phyloP scores from a whole-genome alignment of 2,797 vertebrate species.

The Pristis pectinata region DNA sequence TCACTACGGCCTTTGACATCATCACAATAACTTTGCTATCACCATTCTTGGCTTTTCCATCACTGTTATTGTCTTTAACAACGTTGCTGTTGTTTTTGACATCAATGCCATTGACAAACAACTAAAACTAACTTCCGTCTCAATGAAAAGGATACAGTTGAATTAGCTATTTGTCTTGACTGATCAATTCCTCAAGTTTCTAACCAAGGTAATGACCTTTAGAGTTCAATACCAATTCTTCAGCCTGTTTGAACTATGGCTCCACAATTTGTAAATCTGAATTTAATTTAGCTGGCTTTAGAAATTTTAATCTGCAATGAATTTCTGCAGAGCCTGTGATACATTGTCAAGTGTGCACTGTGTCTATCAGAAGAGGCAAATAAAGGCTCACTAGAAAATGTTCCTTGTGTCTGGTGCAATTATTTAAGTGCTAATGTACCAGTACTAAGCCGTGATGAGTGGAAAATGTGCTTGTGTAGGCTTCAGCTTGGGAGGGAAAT shows the following conservation, averaged over 20 bases:
- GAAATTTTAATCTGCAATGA: slow-evolving; percentile 20
- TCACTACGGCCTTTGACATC: background rate
- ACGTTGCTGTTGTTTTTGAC: background rate
- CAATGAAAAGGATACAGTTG: background rate
- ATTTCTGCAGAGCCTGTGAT: slow-evolving; percentile 27
- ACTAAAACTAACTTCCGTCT: background rate
- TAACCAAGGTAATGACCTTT: background rate
- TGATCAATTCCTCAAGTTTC: background rate
- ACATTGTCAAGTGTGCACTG: slow-evolving; percentile 23
- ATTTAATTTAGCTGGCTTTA: slow-evolving; percentile 29
- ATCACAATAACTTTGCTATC: background rate
- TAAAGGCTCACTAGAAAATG: slow-evolving; percentile 32
- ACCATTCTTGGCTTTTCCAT: background rate
- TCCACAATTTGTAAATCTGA: slow-evolving; percentile 33
- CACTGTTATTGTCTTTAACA: background rate
- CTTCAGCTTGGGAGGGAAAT: background rate
- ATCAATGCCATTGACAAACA: background rate
- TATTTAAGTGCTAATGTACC: slow-evolving; percentile 28
- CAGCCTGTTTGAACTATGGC: background rate
- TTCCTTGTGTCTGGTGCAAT: slow-evolving; percentile 32
- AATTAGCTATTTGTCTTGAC: background rate
- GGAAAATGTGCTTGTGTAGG: background rate
- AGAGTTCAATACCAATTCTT: background rate
- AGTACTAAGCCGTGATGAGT: background rate
- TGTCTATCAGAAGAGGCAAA: slow-evolving; percentile 31